A percentile compares a stretch with the other conserved stretches of the same genome.
These are phyloP conservation scores for Phrynosoma platyrhinos DNA, from an alignment of 2,113 vertebrate genomes.

Conservation along the genomic window DNA sequence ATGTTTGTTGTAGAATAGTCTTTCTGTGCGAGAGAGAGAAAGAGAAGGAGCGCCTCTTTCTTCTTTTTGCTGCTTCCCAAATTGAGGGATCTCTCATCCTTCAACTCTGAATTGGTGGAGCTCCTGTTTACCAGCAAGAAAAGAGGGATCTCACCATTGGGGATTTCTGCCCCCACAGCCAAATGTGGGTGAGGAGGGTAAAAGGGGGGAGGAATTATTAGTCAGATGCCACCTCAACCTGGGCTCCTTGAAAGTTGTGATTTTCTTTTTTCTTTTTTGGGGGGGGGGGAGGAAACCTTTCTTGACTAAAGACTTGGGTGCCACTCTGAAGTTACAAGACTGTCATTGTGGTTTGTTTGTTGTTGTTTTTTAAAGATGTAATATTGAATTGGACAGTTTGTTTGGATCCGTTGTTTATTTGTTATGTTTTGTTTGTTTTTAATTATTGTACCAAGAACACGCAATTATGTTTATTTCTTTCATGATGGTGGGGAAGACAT, in stretches of 20 bases:
- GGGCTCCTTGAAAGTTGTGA: conserved; percentile 34
- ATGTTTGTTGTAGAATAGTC: neutral
- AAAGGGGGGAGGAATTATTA: neutral
- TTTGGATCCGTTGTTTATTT: neutral
- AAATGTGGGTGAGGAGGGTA: neutral
- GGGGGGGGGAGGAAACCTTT: neutral
- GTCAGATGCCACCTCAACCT: neutral
- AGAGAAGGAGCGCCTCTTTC: neutral
- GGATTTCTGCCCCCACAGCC: neutral
- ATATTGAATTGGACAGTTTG: neutral
- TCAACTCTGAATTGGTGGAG: neutral
- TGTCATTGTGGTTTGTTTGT: neutral
- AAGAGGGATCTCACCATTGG: neutral
- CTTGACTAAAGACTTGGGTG: conserved; percentile 22
- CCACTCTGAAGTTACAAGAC: neutral
- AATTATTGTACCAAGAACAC: neutral
- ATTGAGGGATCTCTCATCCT: neutral
- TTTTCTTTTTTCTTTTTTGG: neutral
- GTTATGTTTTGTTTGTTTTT: neutral
- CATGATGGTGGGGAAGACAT: neutral
- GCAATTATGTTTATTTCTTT: neutral
- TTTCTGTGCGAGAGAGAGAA: too few species aligned
- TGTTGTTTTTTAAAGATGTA: neutral
- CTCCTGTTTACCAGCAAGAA: neutral
- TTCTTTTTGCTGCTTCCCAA: neutral